Percentiles rank a stretch among this genome's conserved stretches.
phyloP scores from a whole-genome alignment of 2,888 invertebrate species.

The Thymelicus lineola region DNA sequence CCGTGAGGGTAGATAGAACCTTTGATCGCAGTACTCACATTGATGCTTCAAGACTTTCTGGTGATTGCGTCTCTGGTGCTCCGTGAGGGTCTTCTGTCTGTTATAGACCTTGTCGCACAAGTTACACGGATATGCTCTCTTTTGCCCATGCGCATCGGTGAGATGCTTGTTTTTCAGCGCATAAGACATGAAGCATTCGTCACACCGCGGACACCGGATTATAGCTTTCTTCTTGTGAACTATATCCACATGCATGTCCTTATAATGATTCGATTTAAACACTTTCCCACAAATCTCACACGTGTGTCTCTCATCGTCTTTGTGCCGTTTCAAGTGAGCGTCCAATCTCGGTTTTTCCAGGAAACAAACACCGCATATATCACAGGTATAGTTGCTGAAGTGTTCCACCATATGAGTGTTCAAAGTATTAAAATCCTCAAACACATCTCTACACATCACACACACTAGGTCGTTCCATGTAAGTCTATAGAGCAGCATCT shows the following conservation, averaged over 20 bases:
- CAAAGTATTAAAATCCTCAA: conserved; percentile 72
- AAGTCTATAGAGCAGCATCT: conserved; percentile 67
- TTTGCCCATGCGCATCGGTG: conserved; percentile 75
- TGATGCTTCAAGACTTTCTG: conserved; percentile 79
- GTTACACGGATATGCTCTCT: conserved; percentile 74
- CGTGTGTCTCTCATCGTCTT: conserved; percentile 79
- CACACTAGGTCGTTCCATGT: conserved; percentile 78
- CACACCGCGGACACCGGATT: conserved; percentile 72
- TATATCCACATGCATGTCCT: conserved; percentile 78
- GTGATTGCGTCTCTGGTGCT: conserved; percentile 75
- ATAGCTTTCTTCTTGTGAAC: conserved; percentile 78
- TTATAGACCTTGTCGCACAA: conserved; percentile 79
- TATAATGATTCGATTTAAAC: conserved; percentile 77
- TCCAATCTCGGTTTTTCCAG: conserved; percentile 76
- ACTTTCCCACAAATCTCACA: conserved; percentile 80
- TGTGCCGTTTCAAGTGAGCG: conserved; percentile 76
- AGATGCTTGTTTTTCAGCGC: conserved; percentile 74
- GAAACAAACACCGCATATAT: conserved; percentile 77
- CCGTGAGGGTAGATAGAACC: conserved; percentile 77
- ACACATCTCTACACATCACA: conserved; percentile 75
- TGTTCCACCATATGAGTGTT: conserved; percentile 79
- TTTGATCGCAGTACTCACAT: conserved; percentile 83
- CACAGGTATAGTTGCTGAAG: conserved; percentile 76
- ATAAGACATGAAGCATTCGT: conserved; percentile 78
- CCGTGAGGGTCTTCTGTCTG: conserved; percentile 72